phyloP scores from a whole-genome alignment of 2,797 vertebrate species.

The Liparis tanakae region DNA sequence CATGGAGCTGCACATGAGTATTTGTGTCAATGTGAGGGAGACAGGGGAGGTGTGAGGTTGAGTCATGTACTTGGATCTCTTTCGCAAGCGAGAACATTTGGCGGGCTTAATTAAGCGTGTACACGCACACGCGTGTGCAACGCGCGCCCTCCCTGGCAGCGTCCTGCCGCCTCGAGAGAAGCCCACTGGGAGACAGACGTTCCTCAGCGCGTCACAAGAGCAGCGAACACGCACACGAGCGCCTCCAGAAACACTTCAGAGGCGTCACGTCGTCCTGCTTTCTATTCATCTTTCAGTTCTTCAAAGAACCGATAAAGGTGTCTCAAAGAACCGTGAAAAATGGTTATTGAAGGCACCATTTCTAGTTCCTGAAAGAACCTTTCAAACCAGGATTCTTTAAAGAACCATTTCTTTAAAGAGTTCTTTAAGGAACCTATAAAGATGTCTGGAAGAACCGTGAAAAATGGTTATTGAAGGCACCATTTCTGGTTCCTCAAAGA shows the following conservation, averaged over 20 bases:
- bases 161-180: conserved; percentile 38
- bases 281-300: too few species aligned
- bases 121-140: conserved; percentile 50
- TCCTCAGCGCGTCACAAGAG: conserved; percentile 53
- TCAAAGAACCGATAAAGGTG: too few species aligned
- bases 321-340: too few species aligned
- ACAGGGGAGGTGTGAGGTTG: conserved; percentile 78
- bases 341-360: too few species aligned
- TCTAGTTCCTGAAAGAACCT: too few species aligned
- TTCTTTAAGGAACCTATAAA: too few species aligned
- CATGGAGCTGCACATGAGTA: conserved; percentile 46
- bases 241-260: neutral
- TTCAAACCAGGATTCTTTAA: too few species aligned
- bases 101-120: conserved; percentile 76
- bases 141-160: conserved; percentile 57
- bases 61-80: conserved; percentile 79
- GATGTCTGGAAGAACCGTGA: too few species aligned
- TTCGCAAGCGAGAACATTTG: conserved; percentile 74
- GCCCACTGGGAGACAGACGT: conserved; percentile 76
- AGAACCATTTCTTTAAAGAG: too few species aligned
- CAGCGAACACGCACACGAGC: conserved; percentile 44
- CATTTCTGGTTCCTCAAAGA: too few species aligned
- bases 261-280: neutral
- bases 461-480: too few species aligned
- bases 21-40: conserved; percentile 53